Evolutionary conservation across 2,113 vertebrate genomes (phyloP), one percentile per base, ranked within the genome.

Genomic region (Dolichallabes microphthalmus): DNA sequence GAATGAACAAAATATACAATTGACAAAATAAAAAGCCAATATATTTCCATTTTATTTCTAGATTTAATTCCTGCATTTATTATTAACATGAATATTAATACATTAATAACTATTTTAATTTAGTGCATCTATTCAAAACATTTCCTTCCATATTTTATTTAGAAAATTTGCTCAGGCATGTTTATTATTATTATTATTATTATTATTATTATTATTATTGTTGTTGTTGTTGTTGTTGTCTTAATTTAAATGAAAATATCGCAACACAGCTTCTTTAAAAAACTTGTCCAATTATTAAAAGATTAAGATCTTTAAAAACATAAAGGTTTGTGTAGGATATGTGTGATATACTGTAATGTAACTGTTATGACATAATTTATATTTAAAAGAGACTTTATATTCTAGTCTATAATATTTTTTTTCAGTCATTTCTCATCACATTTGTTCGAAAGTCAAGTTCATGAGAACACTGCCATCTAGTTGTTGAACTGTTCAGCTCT

Each of bases 401-500:
- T 69, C 17, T 35, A 10, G 60, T 63, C 60, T 22, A 61, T 2
- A 61, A 9, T 35, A 15, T 19, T 13, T 63, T 25, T 10, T 25
- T n/a, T 20, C 12, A 4, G 10, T 27, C n/a, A 0, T 27, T 14
- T 39, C 19, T 71, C 1, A 4, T 45, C 58, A 2, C 58, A 78
- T 78, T 78, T 35, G 58, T 78, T 78, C 58, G 20, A 32, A 58
- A 58, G 75, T 60, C 53, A 60, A 30, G 58, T 52, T 58, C 64
- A 74, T 81, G 77, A 15, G 50, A 86, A 88, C 82, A 64, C 78
- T 89, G 88, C 82, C 82, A 83, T 86, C 85, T 89, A 83, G 55
- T 80, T 78, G 89, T 57, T 83, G 22, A n/a, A 69, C 0, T 63
- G 6, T 27, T 45, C 55, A 15, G 73, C 35, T 71, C 4, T 2